A percentile compares a stretch with the other conserved stretches of the same genome.
Conservation (phyloP, 2,888 invertebrate species). For the Tenthredo notha region DNA sequence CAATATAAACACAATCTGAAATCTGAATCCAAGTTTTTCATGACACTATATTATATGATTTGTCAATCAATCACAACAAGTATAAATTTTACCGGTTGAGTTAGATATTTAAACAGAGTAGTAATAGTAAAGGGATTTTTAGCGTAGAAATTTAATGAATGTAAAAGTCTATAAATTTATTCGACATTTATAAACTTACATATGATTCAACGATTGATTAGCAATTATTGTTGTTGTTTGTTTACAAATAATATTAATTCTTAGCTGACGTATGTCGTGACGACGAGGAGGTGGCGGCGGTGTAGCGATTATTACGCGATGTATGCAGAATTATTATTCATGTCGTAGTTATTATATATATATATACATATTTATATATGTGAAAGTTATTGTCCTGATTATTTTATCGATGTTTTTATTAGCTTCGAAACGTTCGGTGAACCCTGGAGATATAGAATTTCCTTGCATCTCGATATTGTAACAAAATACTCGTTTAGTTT, state of each 20-base stretch:
- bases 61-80: background rate
- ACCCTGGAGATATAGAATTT: conserved; percentile 28
- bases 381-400: conserved; percentile 25
- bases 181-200: background rate
- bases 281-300: background rate
- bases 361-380: background rate
- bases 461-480: conserved; percentile 18
- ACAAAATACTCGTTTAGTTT: conserved; percentile 30
- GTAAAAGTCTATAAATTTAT: background rate
- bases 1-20: background rate
- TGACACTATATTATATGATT: background rate
- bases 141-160: conserved; percentile 10
- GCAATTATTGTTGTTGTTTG: background rate
- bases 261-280: background rate
- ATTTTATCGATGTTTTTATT: conserved; percentile 22
- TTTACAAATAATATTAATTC: background rate
- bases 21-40: background rate
- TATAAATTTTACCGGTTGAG: conserved; percentile 4
- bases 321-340: background rate
- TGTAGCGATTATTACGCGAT: background rate
- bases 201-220: background rate
- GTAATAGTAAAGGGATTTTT: background rate
- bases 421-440: conserved; percentile 13
- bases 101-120: background rate
- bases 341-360: background rate